Conservation (phyloP, 30 jellyfish, hydroid and myxozoan species). For the Rhopilema esculentum region DNA sequence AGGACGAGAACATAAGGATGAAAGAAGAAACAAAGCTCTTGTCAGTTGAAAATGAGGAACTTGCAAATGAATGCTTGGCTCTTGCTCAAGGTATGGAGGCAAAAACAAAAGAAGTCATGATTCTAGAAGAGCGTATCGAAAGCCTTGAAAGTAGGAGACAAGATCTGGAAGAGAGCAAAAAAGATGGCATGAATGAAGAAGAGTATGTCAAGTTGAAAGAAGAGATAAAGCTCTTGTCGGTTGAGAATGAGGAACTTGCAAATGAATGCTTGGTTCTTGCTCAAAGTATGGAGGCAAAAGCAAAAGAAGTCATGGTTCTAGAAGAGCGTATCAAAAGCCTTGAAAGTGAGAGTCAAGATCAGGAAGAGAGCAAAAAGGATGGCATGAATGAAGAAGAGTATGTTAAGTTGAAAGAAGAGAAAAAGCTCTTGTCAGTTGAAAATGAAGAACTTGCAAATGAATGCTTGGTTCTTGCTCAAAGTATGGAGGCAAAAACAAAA, state of each 20-base stretch:
- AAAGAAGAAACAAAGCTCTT: not conserved
- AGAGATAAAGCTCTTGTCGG: too few species aligned
- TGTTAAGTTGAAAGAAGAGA: too few species aligned
- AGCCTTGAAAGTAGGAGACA: not conserved
- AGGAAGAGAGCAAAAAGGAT: too few species aligned
- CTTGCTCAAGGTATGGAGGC: slow-evolving; percentile 3
- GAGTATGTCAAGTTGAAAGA: too few species aligned
- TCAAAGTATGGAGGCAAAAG: too few species aligned
- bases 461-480: not conserved
- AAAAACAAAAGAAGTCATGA: slow-evolving; percentile 6
- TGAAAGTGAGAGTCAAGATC: too few species aligned
- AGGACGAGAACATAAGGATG: not conserved
- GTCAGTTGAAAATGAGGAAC: slow-evolving; percentile 19
- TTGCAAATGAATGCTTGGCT: not conserved
- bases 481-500: not conserved
- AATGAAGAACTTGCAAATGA: slow-evolving; percentile 19
- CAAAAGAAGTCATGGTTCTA: too few species aligned
- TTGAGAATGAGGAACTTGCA: too few species aligned
- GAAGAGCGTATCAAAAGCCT: too few species aligned
- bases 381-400: too few species aligned
- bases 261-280: too few species aligned
- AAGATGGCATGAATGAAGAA: not conserved
- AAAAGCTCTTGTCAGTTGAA: slow-evolving; percentile 3
- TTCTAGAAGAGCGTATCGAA: slow-evolving; percentile 3
- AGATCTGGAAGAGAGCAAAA: not conserved